These are phyloP conservation scores for Capitulum mitella DNA, from an alignment of 2,888 invertebrate species.

Conservation along the genomic window DNA sequence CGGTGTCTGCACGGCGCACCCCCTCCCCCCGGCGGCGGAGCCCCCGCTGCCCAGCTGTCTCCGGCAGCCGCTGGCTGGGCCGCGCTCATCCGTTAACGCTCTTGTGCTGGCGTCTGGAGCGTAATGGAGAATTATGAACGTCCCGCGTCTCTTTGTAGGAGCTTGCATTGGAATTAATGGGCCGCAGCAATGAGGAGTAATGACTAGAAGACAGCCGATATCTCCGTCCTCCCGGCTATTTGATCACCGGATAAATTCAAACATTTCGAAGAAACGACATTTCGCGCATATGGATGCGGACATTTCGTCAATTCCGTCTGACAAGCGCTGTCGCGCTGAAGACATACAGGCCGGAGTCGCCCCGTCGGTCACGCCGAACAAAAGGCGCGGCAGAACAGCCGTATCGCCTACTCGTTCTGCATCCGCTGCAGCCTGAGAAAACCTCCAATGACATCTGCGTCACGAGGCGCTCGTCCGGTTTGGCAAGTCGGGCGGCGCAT, in stretches of 20 bases:
- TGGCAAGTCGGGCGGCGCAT: background rate
- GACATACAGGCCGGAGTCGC: too few relatives aligned
- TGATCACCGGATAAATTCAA: background rate
- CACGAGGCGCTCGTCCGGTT: background rate
- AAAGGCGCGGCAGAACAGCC: too few relatives aligned
- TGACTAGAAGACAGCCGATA: background rate
- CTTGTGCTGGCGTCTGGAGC: background rate
- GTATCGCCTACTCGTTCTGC: too few relatives aligned
- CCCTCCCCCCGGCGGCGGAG: too few relatives aligned
- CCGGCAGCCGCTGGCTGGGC: background rate
- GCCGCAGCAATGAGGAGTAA: background rate
- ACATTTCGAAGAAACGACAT: background rate
- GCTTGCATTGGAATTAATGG: constrained; percentile 3
- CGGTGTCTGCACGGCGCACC: too few relatives aligned
- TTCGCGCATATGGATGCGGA: too few relatives aligned
- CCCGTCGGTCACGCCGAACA: too few relatives aligned
- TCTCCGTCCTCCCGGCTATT: background rate
- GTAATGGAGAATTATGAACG: background rate
- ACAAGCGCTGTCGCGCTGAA: too few relatives aligned
- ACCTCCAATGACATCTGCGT: background rate
- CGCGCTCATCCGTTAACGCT: background rate
- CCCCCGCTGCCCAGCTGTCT: too few relatives aligned
- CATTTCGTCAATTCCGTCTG: too few relatives aligned
- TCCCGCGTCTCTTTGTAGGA: background rate
- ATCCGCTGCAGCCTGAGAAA: background rate